Conservation (phyloP, 1,140 invertebrate genomes). For the Leptoteleia sp. region DNA sequence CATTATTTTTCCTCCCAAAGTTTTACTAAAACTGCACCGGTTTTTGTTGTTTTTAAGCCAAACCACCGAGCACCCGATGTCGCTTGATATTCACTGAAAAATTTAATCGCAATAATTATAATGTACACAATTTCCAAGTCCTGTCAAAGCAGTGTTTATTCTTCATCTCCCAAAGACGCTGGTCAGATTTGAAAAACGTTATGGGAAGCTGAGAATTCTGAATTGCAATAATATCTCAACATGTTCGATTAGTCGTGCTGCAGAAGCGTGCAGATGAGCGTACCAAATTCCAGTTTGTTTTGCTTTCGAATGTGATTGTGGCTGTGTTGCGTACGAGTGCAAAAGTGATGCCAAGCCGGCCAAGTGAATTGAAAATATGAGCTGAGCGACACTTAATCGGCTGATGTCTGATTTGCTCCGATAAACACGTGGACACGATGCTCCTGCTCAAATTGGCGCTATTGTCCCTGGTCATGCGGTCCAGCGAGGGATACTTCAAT, state of each 20-base stretch:
- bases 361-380: constrained; percentile 55
- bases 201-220: constrained; percentile 1
- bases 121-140: constrained; percentile 14
- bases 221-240: background rate
- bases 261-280: constrained; percentile 11
- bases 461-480: constrained; percentile 68
- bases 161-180: constrained; percentile 33
- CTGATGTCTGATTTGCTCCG: constrained; percentile 24
- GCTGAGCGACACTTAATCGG: constrained; percentile 51
- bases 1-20: constrained; percentile 18
- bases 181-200: constrained; percentile 29
- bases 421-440: constrained; percentile 69
- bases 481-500: constrained; percentile 77
- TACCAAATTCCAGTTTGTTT: background rate
- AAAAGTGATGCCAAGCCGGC: constrained; percentile 24
- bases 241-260: background rate
- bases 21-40: constrained; percentile 53
- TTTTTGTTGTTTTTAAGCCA: constrained; percentile 28
- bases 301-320: constrained; percentile 17
- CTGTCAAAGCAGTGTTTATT: constrained; percentile 54
- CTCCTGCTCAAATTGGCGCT: constrained; percentile 70
- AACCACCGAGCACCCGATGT: background rate
- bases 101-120: background rate
- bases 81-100: constrained; percentile 8
- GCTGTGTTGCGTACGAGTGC: constrained; percentile 10